Conservation (phyloP, 2,888 invertebrate genomes). For the Eueremaeus valkanovi region DNA sequence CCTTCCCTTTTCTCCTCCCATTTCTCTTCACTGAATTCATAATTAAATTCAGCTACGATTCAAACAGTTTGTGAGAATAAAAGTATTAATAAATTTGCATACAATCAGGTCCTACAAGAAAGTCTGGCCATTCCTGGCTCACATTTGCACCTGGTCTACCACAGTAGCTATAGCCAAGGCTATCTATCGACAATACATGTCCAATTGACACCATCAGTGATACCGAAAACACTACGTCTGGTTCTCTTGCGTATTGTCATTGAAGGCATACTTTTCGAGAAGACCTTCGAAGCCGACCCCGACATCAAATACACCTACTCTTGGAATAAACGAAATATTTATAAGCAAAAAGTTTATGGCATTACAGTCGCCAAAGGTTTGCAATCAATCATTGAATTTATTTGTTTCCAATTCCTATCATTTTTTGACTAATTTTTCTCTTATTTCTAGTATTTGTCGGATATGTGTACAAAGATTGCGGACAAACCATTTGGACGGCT, state of each 20-base stretch:
- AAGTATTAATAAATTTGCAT: not conserved
- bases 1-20: not conserved
- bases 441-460: constrained; percentile 63
- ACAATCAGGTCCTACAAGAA: constrained; percentile 77
- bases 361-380: constrained; percentile 79
- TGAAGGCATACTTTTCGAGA: constrained; percentile 88
- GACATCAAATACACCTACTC: constrained; percentile 94
- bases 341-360: constrained; percentile 92
- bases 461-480: constrained; percentile 89
- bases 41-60: not conserved
- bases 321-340: constrained; percentile 95
- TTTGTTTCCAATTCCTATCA: not conserved
- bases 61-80: not conserved
- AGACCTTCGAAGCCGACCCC: constrained; percentile 91
- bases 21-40: not conserved
- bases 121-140: constrained; percentile 90
- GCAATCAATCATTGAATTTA: not conserved
- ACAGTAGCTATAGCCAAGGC: constrained; percentile 88
- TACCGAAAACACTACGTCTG: constrained; percentile 70
- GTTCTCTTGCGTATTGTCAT: constrained; percentile 89
- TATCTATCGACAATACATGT: constrained; percentile 88
- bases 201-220: constrained; percentile 73
- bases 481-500: constrained; percentile 89
- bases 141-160: constrained; percentile 90
- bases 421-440: too few species aligned